A percentile compares a stretch with the other conserved stretches of the same genome.
Evolutionary conservation across 2,888 invertebrate species (phyloP).

Genomic region (Eugnorisma glareosa): DNA sequence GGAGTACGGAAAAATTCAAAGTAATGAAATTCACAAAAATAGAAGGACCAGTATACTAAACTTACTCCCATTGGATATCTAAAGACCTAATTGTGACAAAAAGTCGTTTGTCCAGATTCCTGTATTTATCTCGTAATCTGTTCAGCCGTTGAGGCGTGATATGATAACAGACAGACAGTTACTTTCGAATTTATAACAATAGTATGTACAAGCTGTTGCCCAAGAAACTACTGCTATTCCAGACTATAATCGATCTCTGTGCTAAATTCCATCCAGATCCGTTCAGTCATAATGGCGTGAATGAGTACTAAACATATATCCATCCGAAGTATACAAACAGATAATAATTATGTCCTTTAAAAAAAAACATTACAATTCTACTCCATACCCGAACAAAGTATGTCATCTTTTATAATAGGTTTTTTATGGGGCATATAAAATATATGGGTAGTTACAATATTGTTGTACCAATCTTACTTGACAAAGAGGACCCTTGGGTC

Average conservation of each 20-base stretch:
- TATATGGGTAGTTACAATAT: slow-evolving; percentile 22
- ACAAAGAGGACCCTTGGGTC: slow-evolving; percentile 36
- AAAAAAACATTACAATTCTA: background rate
- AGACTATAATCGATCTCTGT: too few relatives aligned
- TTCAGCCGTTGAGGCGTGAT: background rate
- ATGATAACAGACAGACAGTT: background rate
- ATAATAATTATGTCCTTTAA: too few relatives aligned
- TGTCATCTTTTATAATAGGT: slow-evolving; percentile 12
- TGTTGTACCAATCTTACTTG: slow-evolving; percentile 32
- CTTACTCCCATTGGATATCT: background rate
- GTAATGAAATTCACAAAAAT: background rate
- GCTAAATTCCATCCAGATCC: too few relatives aligned
- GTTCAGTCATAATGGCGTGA: too few relatives aligned
- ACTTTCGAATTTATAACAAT: background rate
- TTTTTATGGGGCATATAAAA: slow-evolving; percentile 14
- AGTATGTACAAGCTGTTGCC: background rate
- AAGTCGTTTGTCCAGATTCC: background rate
- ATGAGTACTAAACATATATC: too few relatives aligned
- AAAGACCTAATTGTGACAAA: background rate
- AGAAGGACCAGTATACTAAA: background rate
- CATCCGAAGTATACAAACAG: too few relatives aligned
- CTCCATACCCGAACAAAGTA: background rate
- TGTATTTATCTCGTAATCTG: background rate
- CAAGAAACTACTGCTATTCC: too few relatives aligned
- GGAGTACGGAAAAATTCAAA: background rate